phyloP scores from a whole-genome alignment of 2,113 vertebrate genomes.

The Crotalus horridus region DNA sequence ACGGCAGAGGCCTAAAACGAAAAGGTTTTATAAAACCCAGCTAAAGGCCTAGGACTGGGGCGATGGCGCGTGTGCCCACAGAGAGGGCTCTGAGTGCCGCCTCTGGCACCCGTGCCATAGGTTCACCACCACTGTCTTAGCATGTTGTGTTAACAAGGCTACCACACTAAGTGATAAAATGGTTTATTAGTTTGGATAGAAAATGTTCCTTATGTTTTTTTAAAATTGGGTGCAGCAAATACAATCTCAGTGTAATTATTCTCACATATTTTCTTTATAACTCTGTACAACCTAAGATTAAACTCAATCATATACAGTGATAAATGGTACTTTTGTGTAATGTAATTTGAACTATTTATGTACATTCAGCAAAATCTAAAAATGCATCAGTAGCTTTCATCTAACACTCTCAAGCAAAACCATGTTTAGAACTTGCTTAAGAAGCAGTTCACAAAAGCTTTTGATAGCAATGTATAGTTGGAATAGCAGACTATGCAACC shows the following conservation, averaged over 20 bases:
- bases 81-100: too few relatives aligned
- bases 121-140: not conserved
- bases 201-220: not conserved
- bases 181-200: not conserved
- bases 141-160: not conserved
- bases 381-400: not conserved
- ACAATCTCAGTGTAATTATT: not conserved
- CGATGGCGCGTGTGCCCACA: too few relatives aligned
- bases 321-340: not conserved
- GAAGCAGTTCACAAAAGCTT: not conserved
- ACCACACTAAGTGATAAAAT: not conserved
- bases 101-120: too few relatives aligned
- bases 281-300: not conserved
- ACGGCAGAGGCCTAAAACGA: too few relatives aligned
- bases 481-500: not conserved
- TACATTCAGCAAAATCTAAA: not conserved
- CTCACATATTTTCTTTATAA: not conserved
- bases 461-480: not conserved
- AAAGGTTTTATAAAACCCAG: too few relatives aligned
- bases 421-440: not conserved
- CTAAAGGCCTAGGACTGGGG: too few relatives aligned
- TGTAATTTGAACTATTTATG: not conserved
- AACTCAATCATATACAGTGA: not conserved
- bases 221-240: not conserved
- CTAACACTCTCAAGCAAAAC: not conserved